Conservation (phyloP, 2,797 vertebrate genomes). For the Microcaecilia unicolor region DNA sequence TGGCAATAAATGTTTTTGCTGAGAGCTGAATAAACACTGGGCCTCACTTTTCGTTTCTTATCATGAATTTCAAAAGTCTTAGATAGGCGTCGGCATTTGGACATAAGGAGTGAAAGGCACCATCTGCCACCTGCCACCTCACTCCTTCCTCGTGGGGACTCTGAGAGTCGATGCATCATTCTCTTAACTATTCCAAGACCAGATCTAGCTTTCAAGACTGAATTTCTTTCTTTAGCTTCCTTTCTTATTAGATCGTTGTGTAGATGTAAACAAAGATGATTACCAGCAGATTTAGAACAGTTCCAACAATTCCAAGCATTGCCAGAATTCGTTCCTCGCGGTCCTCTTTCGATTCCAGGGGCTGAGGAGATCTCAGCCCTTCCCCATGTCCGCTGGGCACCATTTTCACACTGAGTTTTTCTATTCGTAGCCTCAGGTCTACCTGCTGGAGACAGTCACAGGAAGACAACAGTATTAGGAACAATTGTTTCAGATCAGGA, state of each 20-base stretch:
- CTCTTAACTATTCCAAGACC: too few relatives aligned
- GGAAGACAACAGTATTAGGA: not conserved
- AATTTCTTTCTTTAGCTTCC: too few relatives aligned
- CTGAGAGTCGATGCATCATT: too few relatives aligned
- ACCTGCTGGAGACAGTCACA: slow-evolving; percentile 33
- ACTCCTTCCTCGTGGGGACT: too few relatives aligned
- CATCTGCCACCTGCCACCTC: too few relatives aligned
- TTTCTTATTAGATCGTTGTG: slow-evolving; percentile 32
- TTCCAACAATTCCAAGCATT: slow-evolving; percentile 64
- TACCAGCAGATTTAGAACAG: slow-evolving; percentile 65
- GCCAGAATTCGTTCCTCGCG: slow-evolving; percentile 57
- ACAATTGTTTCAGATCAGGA: not conserved
- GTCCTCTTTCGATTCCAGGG: slow-evolving; percentile 49
- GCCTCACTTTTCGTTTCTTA: too few relatives aligned
- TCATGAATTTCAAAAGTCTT: too few relatives aligned
- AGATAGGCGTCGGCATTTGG: too few relatives aligned
- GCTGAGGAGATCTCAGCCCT: slow-evolving; percentile 45
- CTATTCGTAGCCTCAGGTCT: slow-evolving; percentile 45
- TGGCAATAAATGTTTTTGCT: too few relatives aligned
- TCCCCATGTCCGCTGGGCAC: slow-evolving; percentile 58
- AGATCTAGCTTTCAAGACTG: too few relatives aligned
- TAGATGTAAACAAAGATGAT: slow-evolving; percentile 67
- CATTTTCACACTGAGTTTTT: slow-evolving; percentile 68
- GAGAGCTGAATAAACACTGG: too few relatives aligned
- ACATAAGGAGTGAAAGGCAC: too few relatives aligned